A percentile compares a stretch with the other conserved stretches of the same genome.
Evolutionary conservation across 37 sponge, comb jelly and placozoan genomes (phyloP).

Genomic region (Cliona cf. orientalis): DNA sequence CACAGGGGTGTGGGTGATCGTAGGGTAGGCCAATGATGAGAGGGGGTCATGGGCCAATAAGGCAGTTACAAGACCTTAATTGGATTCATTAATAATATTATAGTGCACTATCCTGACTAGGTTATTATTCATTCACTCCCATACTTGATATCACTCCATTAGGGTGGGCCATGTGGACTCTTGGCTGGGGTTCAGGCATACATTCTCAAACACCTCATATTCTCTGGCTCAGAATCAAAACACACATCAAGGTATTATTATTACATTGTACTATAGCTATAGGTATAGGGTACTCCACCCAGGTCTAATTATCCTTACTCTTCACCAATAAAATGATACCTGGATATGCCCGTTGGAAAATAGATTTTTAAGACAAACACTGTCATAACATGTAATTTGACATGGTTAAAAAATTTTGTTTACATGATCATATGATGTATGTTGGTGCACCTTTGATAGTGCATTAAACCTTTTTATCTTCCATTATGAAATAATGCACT

Average conservation of each 20-base stretch:
- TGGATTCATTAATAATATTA: background rate
- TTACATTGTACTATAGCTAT: background rate
- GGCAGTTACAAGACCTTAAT: no score
- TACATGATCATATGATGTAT: no score
- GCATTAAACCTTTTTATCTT: no score
- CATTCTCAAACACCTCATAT: conserved; percentile 75
- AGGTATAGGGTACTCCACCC: background rate
- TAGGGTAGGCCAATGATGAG: background rate
- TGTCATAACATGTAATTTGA: no score
- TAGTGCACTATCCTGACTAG: background rate
- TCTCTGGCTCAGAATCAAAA: conserved; percentile 5
- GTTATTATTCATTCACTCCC: background rate
- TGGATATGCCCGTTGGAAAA: no score
- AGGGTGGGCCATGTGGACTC: conserved; percentile 98
- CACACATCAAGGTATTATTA: conserved; percentile 6
- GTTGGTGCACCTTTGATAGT: no score
- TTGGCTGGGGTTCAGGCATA: conserved; percentile 85
- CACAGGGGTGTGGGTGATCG: no score
- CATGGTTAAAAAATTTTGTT: no score
- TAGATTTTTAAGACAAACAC: no score
- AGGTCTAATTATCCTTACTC: background rate
- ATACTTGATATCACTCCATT: background rate
- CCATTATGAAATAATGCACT: no score
- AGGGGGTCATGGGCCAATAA: background rate
- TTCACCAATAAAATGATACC: no score